Percentiles rank a stretch among this genome's conserved stretches.
Evolutionary conservation across 2,888 invertebrate genomes (phyloP).

Genomic region (Thereva nobilitata): DNA sequence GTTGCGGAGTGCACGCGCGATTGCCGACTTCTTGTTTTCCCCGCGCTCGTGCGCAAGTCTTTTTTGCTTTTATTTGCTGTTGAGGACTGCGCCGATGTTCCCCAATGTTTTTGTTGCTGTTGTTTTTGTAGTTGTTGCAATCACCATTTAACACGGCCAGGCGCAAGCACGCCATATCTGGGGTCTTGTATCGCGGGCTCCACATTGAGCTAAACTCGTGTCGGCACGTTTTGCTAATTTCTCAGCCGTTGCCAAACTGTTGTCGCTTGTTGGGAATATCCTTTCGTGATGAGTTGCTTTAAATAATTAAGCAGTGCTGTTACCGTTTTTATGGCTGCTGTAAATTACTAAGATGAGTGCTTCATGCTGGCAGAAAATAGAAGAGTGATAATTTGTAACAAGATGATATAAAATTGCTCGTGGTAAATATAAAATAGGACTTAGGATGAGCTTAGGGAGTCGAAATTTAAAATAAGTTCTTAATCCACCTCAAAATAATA

Average conservation of each 20-base stretch:
- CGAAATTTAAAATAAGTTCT: too few relatives aligned
- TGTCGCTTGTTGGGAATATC: too few relatives aligned
- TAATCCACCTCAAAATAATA: too few relatives aligned
- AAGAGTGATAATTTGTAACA: too few relatives aligned
- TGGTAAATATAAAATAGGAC: too few relatives aligned
- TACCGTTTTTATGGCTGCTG: too few relatives aligned
- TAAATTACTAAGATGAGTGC: too few relatives aligned
- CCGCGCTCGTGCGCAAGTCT: constrained; percentile 33
- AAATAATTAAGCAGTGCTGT: too few relatives aligned
- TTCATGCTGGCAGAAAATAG: too few relatives aligned
- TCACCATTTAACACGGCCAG: constrained; percentile 25
- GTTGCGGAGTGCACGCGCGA: constrained; percentile 48
- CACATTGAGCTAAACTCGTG: constrained; percentile 5
- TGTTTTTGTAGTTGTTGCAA: constrained; percentile 12
- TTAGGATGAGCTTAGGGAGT: too few relatives aligned
- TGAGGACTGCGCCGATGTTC: constrained; percentile 19
- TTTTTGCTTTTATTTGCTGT: constrained; percentile 13
- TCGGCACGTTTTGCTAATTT: constrained; percentile 27
- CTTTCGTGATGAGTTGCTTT: too few relatives aligned
- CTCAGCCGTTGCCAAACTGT: not conserved
- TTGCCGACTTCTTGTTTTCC: constrained; percentile 41
- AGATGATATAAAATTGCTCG: too few relatives aligned
- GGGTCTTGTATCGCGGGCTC: constrained; percentile 12
- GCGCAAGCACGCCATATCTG: constrained; percentile 23
- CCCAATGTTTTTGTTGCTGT: constrained; percentile 4